A percentile compares a stretch with the other conserved stretches of the same genome.
phyloP scores from a whole-genome alignment of 1,140 invertebrate species.

The Penaeus indicus region DNA sequence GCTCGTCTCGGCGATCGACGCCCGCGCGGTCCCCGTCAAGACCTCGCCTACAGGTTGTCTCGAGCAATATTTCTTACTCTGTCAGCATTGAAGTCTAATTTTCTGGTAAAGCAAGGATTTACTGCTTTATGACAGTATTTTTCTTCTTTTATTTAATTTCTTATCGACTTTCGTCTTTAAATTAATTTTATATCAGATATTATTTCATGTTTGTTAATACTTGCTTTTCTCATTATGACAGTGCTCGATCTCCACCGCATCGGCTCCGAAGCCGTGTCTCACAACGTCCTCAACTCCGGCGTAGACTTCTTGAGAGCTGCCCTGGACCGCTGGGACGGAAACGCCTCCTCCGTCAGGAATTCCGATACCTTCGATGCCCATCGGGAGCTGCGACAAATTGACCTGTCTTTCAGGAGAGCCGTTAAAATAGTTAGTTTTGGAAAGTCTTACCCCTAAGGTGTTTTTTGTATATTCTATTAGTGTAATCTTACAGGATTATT shows the following conservation, averaged over 20 bases:
- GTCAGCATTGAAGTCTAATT: no score
- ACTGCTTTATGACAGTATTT: no score
- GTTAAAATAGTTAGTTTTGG: neutral
- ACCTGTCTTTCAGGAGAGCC: neutral
- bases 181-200: no score
- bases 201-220: neutral
- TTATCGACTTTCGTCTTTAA: no score
- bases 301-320: constrained; percentile 37
- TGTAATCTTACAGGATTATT: no score
- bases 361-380: neutral
- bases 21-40: neutral
- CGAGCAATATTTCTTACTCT: no score
- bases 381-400: no score
- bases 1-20: neutral
- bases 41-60: neutral
- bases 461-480: no score
- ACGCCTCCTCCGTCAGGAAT: neutral
- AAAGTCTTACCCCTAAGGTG: no score
- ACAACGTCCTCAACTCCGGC: constrained; percentile 33
- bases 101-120: no score
- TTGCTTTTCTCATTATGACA: neutral
- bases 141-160: no score
- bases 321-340: neutral
- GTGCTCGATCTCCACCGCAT: constrained; percentile 27
- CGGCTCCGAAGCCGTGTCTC: neutral